Evolutionary conservation across 2,797 vertebrate genomes (phyloP).

Genomic region (Choloepus didactylus): DNA sequence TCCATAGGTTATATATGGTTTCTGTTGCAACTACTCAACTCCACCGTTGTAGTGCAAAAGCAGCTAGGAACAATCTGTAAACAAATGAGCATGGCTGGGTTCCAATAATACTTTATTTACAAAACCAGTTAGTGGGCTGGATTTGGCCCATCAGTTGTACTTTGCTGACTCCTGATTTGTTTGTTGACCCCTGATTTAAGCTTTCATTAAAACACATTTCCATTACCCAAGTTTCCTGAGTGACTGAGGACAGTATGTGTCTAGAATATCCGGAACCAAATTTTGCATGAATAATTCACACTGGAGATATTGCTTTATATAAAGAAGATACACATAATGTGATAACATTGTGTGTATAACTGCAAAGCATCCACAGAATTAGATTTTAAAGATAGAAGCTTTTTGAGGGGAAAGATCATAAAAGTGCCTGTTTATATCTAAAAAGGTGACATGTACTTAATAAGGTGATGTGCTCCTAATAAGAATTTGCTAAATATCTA

Average conservation of each 20-base stretch:
- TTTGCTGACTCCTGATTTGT: conserved; percentile 51
- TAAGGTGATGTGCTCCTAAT: neutral
- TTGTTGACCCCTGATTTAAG: conserved; percentile 58
- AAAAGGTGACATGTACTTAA: neutral
- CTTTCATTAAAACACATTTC: conserved; percentile 66
- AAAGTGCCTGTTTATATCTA: neutral
- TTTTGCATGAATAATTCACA: conserved; percentile 73
- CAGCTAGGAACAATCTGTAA: neutral
- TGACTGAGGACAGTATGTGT: conserved; percentile 29
- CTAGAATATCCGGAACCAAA: conserved; percentile 54
- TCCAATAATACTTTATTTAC: conserved; percentile 53
- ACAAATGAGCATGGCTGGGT: conserved; percentile 31
- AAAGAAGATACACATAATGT: conserved; percentile 49
- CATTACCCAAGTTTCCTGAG: conserved; percentile 59
- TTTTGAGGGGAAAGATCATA: conserved; percentile 51
- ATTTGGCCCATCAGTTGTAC: conserved; percentile 8
- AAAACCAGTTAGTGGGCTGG: conserved; percentile 17
- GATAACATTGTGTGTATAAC: conserved; percentile 22
- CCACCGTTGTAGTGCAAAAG: neutral
- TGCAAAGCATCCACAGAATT: conserved; percentile 41
- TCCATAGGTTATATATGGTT: neutral
- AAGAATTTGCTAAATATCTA: conserved; percentile 20
- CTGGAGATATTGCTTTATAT: conserved; percentile 19
- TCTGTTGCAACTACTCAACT: neutral
- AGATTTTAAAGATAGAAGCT: conserved; percentile 51